Evolutionary conservation across 2,113 vertebrate species (phyloP).

Genomic region (Ailurus styani): DNA sequence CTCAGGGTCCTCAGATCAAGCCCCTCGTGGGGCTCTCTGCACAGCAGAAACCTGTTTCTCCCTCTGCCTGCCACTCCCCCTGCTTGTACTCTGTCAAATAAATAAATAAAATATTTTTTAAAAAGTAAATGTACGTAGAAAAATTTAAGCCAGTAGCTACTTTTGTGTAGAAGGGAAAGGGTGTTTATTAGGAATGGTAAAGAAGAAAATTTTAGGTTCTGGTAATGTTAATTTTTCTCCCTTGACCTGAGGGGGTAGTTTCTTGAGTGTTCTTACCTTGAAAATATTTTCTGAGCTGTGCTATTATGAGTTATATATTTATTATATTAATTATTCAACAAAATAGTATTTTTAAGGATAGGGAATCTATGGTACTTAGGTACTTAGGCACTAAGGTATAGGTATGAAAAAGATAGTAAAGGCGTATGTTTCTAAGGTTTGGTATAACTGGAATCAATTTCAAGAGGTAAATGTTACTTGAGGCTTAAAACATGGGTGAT

Average conservation of each 20-base stretch:
- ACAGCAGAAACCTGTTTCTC: too few species aligned
- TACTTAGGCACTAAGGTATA: too few species aligned
- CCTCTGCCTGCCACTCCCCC: too few species aligned
- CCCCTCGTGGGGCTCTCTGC: too few species aligned
- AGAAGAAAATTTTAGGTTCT: too few species aligned
- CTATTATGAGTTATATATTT: not conserved
- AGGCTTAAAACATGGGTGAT: not conserved
- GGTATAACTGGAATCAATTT: not conserved
- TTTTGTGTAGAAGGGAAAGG: not conserved
- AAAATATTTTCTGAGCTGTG: not conserved
- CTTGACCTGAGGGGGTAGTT: not conserved
- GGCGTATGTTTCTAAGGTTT: not conserved
- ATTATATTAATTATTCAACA: not conserved
- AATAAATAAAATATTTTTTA: too few species aligned
- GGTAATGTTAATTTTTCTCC: not conserved
- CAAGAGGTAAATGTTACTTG: not conserved
- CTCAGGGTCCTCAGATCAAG: not conserved
- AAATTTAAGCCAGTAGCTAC: not conserved
- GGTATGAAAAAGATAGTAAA: not conserved
- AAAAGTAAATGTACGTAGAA: not conserved
- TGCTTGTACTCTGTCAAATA: too few species aligned
- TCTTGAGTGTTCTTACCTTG: not conserved
- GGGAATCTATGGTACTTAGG: not conserved
- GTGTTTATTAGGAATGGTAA: not conserved
- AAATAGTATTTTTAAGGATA: not conserved